Evolutionary conservation across 2,797 vertebrate genomes (phyloP).

Genomic region (Typhlichthys subterraneus): DNA sequence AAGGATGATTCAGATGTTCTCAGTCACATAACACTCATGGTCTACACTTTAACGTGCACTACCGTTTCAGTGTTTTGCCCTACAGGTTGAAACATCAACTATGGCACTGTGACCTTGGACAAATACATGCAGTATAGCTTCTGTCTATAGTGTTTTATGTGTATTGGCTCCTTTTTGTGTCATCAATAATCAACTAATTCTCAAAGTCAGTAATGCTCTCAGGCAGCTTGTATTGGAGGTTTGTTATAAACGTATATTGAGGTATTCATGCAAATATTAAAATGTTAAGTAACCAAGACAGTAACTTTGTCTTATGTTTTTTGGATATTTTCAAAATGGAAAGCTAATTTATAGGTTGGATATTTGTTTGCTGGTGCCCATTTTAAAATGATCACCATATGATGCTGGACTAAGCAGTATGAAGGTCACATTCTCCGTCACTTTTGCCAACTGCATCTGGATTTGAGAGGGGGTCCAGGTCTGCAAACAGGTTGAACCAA

Average conservation of each 20-base stretch:
- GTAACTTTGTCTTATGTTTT: background rate
- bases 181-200: constrained; percentile 1
- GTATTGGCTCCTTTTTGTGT: constrained; percentile 6
- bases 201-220: constrained; percentile 20
- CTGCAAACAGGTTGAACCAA: constrained; percentile 90
- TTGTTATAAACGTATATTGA: constrained; percentile 30
- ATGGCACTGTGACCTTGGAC: constrained; percentile 18
- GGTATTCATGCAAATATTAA: constrained; percentile 26
- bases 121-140: background rate
- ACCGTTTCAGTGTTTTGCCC: background rate
- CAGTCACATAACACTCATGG: background rate
- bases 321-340: constrained; percentile 22
- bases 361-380: background rate
- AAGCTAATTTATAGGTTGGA: constrained; percentile 4
- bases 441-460: constrained; percentile 89
- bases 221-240: constrained; percentile 46
- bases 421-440: constrained; percentile 88
- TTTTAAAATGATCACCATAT: background rate
- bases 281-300: constrained; percentile 1
- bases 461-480: constrained; percentile 88
- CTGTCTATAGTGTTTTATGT: constrained; percentile 3
- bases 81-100: background rate
- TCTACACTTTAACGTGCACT: background rate
- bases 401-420: constrained; percentile 83
- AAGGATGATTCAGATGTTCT: background rate